Evolutionary conservation across 2,113 vertebrate genomes (phyloP).

Genomic region (Halcyon malimbica): DNA sequence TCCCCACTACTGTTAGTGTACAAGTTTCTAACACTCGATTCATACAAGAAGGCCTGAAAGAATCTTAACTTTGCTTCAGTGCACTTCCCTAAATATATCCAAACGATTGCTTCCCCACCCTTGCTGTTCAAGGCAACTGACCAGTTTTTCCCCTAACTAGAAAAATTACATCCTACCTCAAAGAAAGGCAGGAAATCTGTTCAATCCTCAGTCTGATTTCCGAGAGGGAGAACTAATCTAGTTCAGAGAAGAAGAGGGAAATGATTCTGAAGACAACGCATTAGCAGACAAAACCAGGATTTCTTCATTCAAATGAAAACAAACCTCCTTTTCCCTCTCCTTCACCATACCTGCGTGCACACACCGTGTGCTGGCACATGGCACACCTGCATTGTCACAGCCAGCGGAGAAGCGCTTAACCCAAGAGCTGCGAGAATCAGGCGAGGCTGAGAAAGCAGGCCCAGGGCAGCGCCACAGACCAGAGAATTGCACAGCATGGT

Average conservation of each 20-base stretch:
- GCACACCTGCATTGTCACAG: not conserved
- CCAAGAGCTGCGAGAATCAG: not conserved
- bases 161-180: constrained; percentile 50
- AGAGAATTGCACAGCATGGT: not conserved
- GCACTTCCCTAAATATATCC: not conserved
- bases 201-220: constrained; percentile 50
- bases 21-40: not conserved
- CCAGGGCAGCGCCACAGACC: not conserved
- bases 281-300: not conserved
- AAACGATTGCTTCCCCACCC: not conserved
- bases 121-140: not conserved
- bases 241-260: constrained; percentile 49
- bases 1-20: not conserved
- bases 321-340: constrained; percentile 7
- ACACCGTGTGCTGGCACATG: not conserved
- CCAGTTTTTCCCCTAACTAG: not conserved
- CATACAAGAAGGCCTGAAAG: not conserved
- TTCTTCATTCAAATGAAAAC: constrained; percentile 1
- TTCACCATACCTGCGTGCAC: not conserved
- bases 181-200: constrained; percentile 52
- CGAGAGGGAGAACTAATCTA: constrained; percentile 53
- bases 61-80: not conserved
- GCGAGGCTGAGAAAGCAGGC: not conserved
- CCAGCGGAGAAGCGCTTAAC: not conserved
- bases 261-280: not conserved